These are phyloP conservation scores for Mnemiopsis leidyi DNA, from an alignment of 37 sponge, comb jelly and placozoan genomes.

Conservation along the genomic window DNA sequence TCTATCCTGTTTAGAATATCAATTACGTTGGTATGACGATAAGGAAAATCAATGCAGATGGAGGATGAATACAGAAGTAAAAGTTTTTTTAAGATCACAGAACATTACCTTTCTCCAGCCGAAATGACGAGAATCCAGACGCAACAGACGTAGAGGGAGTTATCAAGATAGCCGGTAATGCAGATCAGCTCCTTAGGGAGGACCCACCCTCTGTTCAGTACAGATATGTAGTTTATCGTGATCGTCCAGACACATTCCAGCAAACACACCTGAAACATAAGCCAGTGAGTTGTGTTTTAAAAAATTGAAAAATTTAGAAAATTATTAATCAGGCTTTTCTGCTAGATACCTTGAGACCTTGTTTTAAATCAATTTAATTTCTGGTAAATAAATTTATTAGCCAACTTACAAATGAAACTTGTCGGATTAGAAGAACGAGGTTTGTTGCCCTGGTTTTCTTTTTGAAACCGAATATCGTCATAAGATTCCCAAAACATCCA, in stretches of 20 bases:
- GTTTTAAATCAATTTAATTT: not conserved
- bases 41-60: no score
- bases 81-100: no score
- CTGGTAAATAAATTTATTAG: not conserved
- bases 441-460: slow-evolving; percentile 7
- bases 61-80: no score
- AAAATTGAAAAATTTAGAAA: no score
- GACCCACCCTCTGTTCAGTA: not conserved
- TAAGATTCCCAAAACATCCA: not conserved
- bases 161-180: slow-evolving; percentile 3
- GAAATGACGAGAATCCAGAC: slow-evolving; percentile 44
- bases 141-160: slow-evolving; percentile 38
- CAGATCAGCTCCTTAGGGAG: not conserved
- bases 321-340: no score
- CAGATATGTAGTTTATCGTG: slow-evolving; percentile 30
- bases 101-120: slow-evolving; percentile 44
- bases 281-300: no score
- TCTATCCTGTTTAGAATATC: no score
- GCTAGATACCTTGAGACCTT: no score
- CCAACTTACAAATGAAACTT: not conserved
- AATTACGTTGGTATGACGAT: no score
- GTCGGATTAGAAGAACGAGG: slow-evolving; percentile 5
- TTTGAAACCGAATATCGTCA: not conserved
- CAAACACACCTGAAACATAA: not conserved
- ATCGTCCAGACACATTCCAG: slow-evolving; percentile 14